Evolutionary conservation across 2,888 invertebrate species (phyloP), one percentile per base, ranked within the genome.

Genomic region (Pseudeuparius sepicola): DNA sequence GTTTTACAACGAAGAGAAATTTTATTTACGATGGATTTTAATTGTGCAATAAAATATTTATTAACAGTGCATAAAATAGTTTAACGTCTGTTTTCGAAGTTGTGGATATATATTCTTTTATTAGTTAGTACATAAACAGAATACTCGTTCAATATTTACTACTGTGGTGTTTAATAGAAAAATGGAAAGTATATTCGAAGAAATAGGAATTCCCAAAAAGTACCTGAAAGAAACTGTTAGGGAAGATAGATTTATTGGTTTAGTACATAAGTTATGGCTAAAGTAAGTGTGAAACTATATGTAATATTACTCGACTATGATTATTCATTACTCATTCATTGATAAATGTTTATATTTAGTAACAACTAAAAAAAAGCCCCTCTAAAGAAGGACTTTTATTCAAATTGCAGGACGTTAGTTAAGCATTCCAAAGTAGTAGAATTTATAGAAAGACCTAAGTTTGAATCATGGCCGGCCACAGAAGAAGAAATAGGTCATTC

Each of bases 171-270:
- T 9, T 9, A 32, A 12, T 4, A 36, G 35, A 31, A 49, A 40
- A 41, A 80, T 82, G 79, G 78, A 82, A 57, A 61, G 65, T 55
- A 67, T 83, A 51, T 70, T 71, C 56, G 71, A 72, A 51, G 82
- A 84, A 64, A 66, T 86, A 53, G 74, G 75, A 44, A 72, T 86
- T 55, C 78, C 75, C 45, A 65, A 64, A 46, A 79, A 80, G 55
- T 78, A 79, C 63, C 65, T 80, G 31, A 66, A 66, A 51, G 57
- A 67, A 29, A 70, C 73, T 30, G 60, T 64, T 32, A 68, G 70
- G 37, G 61, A 71, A 24, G 69, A 72, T 45, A 66, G 76, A 51
- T 78, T 70, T 56, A 60, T 73, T 31, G 70, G 74, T 15, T 66
- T 78, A 35, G 78, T 77, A 31, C 75, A 78, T 54, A 73, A 70